These are phyloP conservation scores for Melanotaenia duboulayi DNA, from an alignment of 2,113 vertebrate species.

Conservation along the genomic window DNA sequence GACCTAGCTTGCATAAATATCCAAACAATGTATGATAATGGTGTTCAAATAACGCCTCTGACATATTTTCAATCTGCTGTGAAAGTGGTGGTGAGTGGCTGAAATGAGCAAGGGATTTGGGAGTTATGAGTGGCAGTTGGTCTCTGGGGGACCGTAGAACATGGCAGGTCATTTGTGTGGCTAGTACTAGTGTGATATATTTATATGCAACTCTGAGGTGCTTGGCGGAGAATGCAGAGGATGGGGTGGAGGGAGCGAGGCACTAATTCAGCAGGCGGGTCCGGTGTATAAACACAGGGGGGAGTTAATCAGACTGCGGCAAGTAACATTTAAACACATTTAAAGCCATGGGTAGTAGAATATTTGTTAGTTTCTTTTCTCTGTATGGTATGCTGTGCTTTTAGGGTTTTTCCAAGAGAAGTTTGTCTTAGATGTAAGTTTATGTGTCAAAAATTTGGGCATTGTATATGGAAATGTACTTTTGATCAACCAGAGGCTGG, in stretches of 20 bases:
- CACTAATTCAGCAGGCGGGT: constrained; percentile 45
- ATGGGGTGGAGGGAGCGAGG: constrained; percentile 19
- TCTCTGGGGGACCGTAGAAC: constrained; percentile 47
- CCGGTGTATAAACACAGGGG: constrained; percentile 29
- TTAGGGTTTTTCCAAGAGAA: neutral
- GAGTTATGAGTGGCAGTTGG: constrained; percentile 58
- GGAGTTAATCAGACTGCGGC: constrained; percentile 40
- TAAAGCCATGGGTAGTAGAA: constrained; percentile 26
- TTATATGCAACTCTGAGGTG: constrained; percentile 24
- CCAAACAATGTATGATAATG: constrained; percentile 43
- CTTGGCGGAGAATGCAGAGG: constrained; percentile 32
- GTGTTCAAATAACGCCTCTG: constrained; percentile 33
- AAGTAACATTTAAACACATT: constrained; percentile 56
- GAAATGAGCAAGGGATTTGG: constrained; percentile 50
- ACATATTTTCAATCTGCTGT: constrained; percentile 52
- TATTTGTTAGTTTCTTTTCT: constrained; percentile 34
- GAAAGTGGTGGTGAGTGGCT: constrained; percentile 48
- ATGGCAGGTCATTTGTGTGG: constrained; percentile 67
- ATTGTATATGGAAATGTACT: neutral
- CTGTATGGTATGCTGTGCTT: constrained; percentile 4
- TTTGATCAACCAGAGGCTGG: constrained; percentile 20
- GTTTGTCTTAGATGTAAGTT: constrained; percentile 21
- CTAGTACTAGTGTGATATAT: constrained; percentile 54
- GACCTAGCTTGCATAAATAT: constrained; percentile 27
- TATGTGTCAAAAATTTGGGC: constrained; percentile 24